Percentiles rank a stretch among this genome's conserved stretches.
These are phyloP conservation scores for Poecile atricapillus DNA, from an alignment of 2,113 vertebrate genomes.

Conservation along the genomic window DNA sequence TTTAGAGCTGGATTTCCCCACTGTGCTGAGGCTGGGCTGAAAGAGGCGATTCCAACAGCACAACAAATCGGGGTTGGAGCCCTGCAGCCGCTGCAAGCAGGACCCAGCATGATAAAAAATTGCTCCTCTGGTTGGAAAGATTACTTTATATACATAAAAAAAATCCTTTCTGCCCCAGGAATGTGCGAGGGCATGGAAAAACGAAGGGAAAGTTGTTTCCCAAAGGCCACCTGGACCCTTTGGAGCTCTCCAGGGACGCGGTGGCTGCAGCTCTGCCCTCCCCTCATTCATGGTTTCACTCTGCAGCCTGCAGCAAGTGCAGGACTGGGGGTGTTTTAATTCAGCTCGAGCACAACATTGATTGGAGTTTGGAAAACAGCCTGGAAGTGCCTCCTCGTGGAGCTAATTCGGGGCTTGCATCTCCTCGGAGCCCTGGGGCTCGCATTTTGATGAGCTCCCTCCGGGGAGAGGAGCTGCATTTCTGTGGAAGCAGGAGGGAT, in stretches of 20 bases:
- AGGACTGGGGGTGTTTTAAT: background rate
- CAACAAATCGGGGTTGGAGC: background rate
- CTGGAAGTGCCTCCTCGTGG: constrained; percentile 19
- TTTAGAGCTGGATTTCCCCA: background rate
- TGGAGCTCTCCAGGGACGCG: rapidly evolving
- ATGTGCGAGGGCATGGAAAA: rapidly evolving
- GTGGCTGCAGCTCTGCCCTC: background rate
- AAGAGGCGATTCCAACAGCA: background rate
- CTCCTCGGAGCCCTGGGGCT: background rate
- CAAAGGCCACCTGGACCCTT: rapidly evolving
- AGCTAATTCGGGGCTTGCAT: constrained; percentile 19
- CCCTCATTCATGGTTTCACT: constrained; percentile 13
- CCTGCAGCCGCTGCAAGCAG: background rate
- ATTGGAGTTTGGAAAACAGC: constrained; percentile 8
- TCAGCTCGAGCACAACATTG: background rate
- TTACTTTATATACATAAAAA: rapidly evolving
- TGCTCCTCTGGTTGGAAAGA: background rate
- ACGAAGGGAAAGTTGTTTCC: background rate
- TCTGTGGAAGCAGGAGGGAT: background rate
- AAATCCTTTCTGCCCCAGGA: background rate
- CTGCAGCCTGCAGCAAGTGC: background rate
- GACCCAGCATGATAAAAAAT: background rate
- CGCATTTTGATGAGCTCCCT: constrained; percentile 25
- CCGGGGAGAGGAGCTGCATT: background rate
- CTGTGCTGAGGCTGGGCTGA: background rate